A percentile compares a stretch with the other conserved stretches of the same genome.
These are phyloP conservation scores for Hydractinia symbiolongicarpus DNA, from an alignment of 30 jellyfish, hydroid and myxozoan species.

Conservation along the genomic window DNA sequence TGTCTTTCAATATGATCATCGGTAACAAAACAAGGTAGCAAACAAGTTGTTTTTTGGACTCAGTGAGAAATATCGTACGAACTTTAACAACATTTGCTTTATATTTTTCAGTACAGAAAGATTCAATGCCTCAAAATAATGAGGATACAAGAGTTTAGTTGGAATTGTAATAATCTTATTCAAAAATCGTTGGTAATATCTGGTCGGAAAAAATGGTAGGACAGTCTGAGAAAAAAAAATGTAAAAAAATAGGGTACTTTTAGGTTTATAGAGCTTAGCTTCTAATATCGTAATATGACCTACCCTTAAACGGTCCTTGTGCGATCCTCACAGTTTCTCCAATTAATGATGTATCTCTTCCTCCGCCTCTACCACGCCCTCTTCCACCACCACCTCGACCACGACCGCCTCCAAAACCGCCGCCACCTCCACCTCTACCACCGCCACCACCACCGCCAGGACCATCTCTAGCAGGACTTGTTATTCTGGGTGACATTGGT, in stretches of 20 bases:
- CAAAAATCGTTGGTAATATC: too few relatives aligned
- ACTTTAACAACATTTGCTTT: too few relatives aligned
- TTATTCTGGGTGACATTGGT: constrained; percentile 96
- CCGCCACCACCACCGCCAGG: constrained; percentile 37
- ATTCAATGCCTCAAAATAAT: too few relatives aligned
- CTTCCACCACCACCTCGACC: constrained; percentile 81
- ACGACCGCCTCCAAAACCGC: constrained; percentile 66
- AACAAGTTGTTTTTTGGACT: too few relatives aligned
- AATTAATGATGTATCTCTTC: constrained; percentile 68
- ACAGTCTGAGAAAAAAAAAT: background rate
- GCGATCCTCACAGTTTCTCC: constrained; percentile 98
- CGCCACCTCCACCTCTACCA: constrained; percentile 41
- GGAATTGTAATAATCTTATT: too few relatives aligned
- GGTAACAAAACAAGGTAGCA: too few relatives aligned
- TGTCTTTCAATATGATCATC: too few relatives aligned
- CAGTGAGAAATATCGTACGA: too few relatives aligned
- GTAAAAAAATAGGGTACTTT: background rate
- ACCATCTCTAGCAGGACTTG: constrained; percentile 95
- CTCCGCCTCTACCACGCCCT: constrained; percentile 87
- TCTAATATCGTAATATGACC: background rate
- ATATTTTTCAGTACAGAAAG: too few relatives aligned
- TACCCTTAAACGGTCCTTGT: constrained; percentile 99
- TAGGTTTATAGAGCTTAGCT: background rate
- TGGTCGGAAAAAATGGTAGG: too few relatives aligned
- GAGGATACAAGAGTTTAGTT: too few relatives aligned